Conservation (phyloP, 2,888 invertebrate species). For the Epinotia brunnichana region DNA sequence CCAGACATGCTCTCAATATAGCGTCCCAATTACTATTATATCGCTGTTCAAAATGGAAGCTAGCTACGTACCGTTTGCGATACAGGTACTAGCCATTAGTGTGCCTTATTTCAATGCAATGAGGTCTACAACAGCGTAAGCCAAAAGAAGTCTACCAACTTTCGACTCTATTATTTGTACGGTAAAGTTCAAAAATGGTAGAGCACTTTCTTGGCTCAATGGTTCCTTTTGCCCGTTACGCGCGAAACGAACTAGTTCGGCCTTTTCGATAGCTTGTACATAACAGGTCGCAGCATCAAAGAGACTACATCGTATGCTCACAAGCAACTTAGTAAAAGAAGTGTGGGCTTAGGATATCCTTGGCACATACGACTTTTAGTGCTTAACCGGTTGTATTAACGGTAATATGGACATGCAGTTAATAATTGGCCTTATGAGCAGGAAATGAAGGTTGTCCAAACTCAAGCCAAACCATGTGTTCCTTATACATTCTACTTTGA, state of each 20-base stretch:
- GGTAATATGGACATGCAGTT: neutral
- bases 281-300: neutral
- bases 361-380: neutral
- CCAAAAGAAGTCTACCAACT: no score
- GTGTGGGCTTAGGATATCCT: neutral
- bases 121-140: no score
- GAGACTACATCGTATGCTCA: neutral
- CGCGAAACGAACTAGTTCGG: neutral
- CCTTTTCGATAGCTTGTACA: neutral
- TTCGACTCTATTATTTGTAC: no score
- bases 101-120: no score
- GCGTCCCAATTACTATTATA: neutral
- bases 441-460: no score
- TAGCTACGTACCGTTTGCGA: neutral
- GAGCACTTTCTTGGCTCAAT: no score
- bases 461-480: no score
- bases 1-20: neutral
- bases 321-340: neutral
- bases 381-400: neutral
- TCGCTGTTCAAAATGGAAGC: neutral
- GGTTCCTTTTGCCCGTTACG: neutral
- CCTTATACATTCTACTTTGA: no score
- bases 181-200: no score
- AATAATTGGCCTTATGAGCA: neutral
- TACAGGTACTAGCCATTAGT: no score